Evolutionary conservation across 2,113 vertebrate genomes (phyloP).

Genomic region (Cheirogaleus medius): DNA sequence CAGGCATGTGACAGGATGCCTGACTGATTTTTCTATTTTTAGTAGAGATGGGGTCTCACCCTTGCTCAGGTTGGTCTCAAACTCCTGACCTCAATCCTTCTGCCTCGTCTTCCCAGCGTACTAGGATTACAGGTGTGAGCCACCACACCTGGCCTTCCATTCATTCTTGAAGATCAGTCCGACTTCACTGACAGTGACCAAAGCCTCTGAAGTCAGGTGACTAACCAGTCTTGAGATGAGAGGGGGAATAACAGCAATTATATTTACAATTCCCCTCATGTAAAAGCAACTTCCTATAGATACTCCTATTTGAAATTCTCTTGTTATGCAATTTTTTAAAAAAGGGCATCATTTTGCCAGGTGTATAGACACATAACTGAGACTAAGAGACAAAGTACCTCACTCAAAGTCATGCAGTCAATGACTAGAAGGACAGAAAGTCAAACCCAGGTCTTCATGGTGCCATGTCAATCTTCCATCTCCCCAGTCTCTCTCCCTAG

Average conservation of each 20-base stretch:
- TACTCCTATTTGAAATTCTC: neutral
- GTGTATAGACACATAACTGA: neutral
- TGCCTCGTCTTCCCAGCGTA: too few relatives aligned
- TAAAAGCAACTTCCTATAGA: neutral
- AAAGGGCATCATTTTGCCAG: neutral
- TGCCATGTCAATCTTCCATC: neutral
- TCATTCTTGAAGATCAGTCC: neutral
- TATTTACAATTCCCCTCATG: neutral
- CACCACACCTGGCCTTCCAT: too few relatives aligned
- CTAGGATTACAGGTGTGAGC: too few relatives aligned
- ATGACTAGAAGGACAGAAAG: neutral
- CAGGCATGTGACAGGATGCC: too few relatives aligned
- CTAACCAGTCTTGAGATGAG: neutral
- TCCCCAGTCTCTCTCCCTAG: neutral
- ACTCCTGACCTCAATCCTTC: too few relatives aligned
- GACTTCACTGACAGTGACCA: too few relatives aligned
- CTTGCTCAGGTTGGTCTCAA: too few relatives aligned
- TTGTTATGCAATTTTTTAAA: neutral
- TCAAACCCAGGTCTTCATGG: neutral
- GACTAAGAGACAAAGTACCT: neutral
- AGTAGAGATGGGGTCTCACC: too few relatives aligned
- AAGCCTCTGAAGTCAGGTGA: neutral
- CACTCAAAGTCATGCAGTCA: too few relatives aligned
- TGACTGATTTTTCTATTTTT: too few relatives aligned
- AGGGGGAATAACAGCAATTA: too few relatives aligned